phyloP scores from a whole-genome alignment of 2,113 vertebrate genomes.

The Hemibagrus wyckioides region DNA sequence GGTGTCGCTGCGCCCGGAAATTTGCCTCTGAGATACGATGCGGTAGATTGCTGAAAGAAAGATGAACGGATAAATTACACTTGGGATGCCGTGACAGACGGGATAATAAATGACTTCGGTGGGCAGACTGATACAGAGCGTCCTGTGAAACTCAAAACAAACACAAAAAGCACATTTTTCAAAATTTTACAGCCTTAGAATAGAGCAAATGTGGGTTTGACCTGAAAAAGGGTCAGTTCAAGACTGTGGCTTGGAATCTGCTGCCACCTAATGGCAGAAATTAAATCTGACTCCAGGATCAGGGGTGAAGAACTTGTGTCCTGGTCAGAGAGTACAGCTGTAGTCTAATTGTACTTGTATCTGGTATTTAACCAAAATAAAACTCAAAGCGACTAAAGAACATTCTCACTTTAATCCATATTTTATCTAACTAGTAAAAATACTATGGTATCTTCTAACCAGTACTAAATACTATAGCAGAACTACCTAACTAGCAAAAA shows the following conservation, averaged over 20 bases:
- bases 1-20: slow-evolving; percentile 70
- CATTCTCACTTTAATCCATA: neutral
- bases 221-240: slow-evolving; percentile 33
- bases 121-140: neutral
- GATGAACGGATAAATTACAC: no score
- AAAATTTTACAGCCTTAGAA: neutral
- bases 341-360: neutral
- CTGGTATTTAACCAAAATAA: neutral
- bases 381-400: neutral
- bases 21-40: slow-evolving; percentile 86
- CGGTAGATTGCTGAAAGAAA: slow-evolving; percentile 81
- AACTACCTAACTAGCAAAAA: neutral
- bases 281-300: neutral
- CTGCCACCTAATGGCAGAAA: slow-evolving; percentile 71
- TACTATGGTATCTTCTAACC: neutral
- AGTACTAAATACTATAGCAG: neutral
- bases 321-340: neutral
- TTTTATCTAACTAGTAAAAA: neutral
- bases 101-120: neutral
- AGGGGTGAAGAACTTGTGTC: neutral
- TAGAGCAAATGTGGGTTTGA: slow-evolving; percentile 45
- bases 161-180: neutral
- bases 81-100: neutral
- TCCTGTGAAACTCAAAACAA: neutral
- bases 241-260: slow-evolving; percentile 57